A percentile compares a stretch with the other conserved stretches of the same genome.
phyloP scores from a whole-genome alignment of 2,797 vertebrate genomes.

The Ptychobarbus kaznakovi region DNA sequence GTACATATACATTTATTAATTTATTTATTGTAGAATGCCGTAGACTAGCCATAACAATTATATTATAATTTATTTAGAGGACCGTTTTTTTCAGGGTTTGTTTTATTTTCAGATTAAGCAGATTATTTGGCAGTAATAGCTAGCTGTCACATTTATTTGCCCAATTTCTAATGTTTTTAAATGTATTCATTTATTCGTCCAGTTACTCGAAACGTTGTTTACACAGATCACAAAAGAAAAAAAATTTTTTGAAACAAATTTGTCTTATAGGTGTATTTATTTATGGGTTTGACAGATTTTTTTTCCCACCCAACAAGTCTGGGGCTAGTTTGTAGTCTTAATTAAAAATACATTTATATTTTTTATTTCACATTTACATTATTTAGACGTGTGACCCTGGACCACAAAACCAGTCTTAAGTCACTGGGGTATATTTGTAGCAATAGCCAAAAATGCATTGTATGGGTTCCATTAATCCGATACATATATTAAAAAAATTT shows the following conservation, averaged over 20 bases:
- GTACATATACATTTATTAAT: too few species aligned
- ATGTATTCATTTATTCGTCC: not conserved
- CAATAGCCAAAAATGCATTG: too few species aligned
- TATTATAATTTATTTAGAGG: not conserved
- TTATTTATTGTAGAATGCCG: not conserved
- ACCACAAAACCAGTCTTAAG: too few species aligned
- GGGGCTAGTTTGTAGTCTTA: too few species aligned
- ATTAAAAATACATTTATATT: too few species aligned
- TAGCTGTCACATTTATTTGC: not conserved
- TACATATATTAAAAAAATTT: too few species aligned
- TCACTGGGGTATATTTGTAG: too few species aligned
- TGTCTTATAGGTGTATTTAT: conserved; percentile 39
- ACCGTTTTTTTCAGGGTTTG: not conserved
- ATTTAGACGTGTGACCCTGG: too few species aligned
- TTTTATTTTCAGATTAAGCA: not conserved
- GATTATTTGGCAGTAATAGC: not conserved
- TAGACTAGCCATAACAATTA: not conserved
- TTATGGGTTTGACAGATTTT: not conserved
- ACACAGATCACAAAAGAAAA: conserved; percentile 36
- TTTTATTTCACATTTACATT: too few species aligned
- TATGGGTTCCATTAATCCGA: too few species aligned
- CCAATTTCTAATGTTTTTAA: too few species aligned
- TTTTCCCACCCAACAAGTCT: too few species aligned
- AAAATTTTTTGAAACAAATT: not conserved
- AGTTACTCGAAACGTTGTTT: conserved; percentile 21